Conservation (phyloP, 2,113 vertebrate genomes). For the Suricata suricatta region DNA sequence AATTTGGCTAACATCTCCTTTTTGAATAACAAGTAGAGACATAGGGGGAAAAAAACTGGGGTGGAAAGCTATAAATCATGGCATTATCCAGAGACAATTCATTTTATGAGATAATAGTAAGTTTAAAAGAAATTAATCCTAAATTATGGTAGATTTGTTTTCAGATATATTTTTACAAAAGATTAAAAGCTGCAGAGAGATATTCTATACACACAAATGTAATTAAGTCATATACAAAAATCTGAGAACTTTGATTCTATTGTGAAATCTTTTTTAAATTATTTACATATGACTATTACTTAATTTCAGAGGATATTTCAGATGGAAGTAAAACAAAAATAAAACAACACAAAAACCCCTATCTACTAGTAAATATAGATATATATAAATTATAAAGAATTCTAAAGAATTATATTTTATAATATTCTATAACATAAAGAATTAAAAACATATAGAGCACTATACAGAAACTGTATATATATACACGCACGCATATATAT, state of each 20-base stretch:
- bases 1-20: constrained; percentile 37
- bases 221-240: not conserved
- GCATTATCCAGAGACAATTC: constrained; percentile 7
- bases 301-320: constrained; percentile 19
- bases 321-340: constrained; percentile 11
- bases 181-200: not conserved
- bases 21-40: constrained; percentile 42
- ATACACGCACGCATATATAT: not conserved
- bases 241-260: not conserved
- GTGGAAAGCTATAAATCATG: constrained; percentile 20
- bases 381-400: not conserved
- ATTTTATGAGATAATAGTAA: constrained; percentile 10
- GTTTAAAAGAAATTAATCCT: constrained; percentile 3
- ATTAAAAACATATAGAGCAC: not conserved
- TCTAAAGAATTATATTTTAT: not conserved
- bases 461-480: not conserved
- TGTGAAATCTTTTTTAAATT: not conserved
- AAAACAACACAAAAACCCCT: not conserved
- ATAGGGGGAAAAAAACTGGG: not conserved
- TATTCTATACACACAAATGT: not conserved
- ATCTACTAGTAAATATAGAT: not conserved
- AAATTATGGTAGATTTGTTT: not conserved
- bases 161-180: not conserved
- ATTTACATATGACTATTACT: not conserved
- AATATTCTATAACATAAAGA: not conserved